Conservation (phyloP, 2,113 vertebrate species). For the Lycaon pictus region DNA sequence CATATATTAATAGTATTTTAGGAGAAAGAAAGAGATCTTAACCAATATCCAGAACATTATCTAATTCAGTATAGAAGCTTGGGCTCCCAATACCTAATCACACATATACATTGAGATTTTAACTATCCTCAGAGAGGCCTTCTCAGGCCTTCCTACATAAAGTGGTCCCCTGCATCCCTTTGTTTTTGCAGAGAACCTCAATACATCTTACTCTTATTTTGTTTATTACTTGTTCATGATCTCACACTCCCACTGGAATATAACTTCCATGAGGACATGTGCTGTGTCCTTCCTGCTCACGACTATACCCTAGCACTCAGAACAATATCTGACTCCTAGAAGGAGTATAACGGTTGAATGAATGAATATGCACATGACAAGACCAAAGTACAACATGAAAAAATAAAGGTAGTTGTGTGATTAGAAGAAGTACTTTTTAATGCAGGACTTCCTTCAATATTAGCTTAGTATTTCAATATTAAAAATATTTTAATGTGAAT, state of each 20-base stretch:
- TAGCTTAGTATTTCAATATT: background rate
- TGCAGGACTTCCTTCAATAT: background rate
- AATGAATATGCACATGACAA: background rate
- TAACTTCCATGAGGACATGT: background rate
- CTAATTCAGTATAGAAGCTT: background rate
- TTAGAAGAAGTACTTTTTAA: background rate
- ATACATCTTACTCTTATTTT: background rate
- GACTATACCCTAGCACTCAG: background rate
- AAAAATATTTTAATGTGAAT: background rate
- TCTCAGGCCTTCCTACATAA: background rate
- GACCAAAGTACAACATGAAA: background rate
- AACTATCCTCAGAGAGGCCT: background rate
- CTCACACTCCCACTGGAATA: background rate
- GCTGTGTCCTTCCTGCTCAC: background rate
- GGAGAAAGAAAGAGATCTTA: background rate
- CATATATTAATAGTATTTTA: background rate
- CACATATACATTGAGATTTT: background rate
- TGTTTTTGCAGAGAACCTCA: background rate
- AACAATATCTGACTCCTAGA: background rate
- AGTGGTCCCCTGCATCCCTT: background rate
- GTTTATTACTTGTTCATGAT: background rate
- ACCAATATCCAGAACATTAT: background rate
- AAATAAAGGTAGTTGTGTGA: background rate
- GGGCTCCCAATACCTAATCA: background rate
- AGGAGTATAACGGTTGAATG: background rate